A percentile compares a stretch with the other conserved stretches of the same genome.
Evolutionary conservation across 2,113 vertebrate species (phyloP).

Genomic region (Upupa epops): DNA sequence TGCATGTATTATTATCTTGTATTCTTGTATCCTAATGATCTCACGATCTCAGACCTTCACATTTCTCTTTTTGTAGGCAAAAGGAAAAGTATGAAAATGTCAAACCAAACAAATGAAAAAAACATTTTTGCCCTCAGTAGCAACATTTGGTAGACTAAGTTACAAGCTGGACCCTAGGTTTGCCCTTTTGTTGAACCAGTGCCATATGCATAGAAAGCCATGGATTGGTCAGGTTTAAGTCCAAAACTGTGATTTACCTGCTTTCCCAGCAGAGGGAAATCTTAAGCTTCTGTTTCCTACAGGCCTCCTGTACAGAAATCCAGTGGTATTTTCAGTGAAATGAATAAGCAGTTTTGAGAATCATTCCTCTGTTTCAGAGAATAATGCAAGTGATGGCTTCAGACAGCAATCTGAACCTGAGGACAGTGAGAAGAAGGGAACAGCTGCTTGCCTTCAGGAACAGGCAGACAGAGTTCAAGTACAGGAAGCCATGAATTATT

Average conservation of each 20-base stretch:
- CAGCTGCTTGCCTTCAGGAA: not conserved
- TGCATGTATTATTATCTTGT: not conserved
- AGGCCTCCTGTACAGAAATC: too few species aligned
- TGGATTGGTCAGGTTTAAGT: too few species aligned
- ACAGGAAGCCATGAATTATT: not conserved
- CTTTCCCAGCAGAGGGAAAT: too few species aligned
- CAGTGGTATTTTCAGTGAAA: not conserved
- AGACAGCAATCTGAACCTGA: not conserved
- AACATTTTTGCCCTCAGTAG: not conserved
- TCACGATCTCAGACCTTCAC: not conserved
- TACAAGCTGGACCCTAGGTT: too few species aligned
- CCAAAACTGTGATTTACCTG: too few species aligned
- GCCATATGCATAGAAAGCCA: too few species aligned
- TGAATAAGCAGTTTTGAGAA: not conserved
- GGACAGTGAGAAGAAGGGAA: not conserved
- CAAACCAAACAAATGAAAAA: not conserved
- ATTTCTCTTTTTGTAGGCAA: not conserved
- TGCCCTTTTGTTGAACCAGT: too few species aligned
- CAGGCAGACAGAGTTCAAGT: not conserved
- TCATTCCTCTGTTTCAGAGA: not conserved
- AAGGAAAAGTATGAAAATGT: not conserved
- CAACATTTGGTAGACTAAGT: too few species aligned
- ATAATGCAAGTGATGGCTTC: not conserved
- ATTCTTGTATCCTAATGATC: not conserved
- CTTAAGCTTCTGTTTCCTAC: too few species aligned